A percentile compares a stretch with the other conserved stretches of the same genome.
phyloP scores from a whole-genome alignment of 2,888 invertebrate genomes.

The Philaethria dido region DNA sequence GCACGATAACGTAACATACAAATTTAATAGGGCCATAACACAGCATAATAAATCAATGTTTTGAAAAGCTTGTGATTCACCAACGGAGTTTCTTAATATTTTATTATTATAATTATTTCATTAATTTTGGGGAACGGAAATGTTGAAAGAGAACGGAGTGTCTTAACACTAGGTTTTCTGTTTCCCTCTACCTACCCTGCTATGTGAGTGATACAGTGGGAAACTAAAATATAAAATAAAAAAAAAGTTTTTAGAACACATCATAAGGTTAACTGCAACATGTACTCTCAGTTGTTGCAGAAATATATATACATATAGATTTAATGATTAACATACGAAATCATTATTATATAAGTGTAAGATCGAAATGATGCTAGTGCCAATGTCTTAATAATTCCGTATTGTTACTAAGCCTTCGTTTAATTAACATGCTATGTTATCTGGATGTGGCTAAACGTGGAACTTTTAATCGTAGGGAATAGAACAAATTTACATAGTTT shows the following conservation, averaged over 20 bases:
- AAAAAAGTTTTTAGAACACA: no score
- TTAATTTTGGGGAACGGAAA: no score
- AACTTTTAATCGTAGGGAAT: constrained; percentile 55
- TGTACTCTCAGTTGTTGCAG: background rate
- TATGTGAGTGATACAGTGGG: no score
- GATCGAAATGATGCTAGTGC: constrained; percentile 45
- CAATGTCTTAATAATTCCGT: constrained; percentile 47
- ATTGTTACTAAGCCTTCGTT: constrained; percentile 49
- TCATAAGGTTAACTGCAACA: no score
- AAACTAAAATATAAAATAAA: no score
- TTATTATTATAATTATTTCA: no score
- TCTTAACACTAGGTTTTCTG: no score
- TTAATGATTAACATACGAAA: constrained; percentile 19
- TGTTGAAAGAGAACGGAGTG: no score
- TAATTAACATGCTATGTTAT: constrained; percentile 68
- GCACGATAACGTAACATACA: constrained; percentile 3
- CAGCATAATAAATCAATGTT: constrained; percentile 9
- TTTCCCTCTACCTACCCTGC: no score
- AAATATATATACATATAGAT: background rate
- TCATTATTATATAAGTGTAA: constrained; percentile 28
- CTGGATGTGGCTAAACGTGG: constrained; percentile 53
- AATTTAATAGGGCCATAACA: constrained; percentile 4
- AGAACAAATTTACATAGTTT: constrained; percentile 72
- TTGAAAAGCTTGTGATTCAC: background rate
- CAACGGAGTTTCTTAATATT: background rate